Percentiles rank a stretch among this genome's conserved stretches.
These are phyloP conservation scores for Griposia aprilina DNA, from an alignment of 2,888 invertebrate species.

Conservation along the genomic window DNA sequence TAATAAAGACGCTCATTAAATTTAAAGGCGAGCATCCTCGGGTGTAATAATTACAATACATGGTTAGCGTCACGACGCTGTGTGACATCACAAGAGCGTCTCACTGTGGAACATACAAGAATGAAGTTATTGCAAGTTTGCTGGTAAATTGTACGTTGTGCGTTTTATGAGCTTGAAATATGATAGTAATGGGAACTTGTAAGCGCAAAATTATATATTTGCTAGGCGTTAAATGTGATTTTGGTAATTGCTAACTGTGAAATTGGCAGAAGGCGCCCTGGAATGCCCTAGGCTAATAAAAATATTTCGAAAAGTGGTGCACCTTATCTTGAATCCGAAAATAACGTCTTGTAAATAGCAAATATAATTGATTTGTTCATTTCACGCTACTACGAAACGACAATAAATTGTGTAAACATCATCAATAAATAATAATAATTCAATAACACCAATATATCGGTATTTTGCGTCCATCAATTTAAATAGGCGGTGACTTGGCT, in stretches of 20 bases:
- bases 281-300: not conserved
- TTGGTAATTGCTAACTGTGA: conserved; percentile 11
- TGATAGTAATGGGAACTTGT: conserved; percentile 35
- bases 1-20: conserved; percentile 62
- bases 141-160: conserved; percentile 43
- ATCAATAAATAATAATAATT: conserved; percentile 70
- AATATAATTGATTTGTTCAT: conserved; percentile 28
- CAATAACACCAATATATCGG: conserved; percentile 82
- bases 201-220: conserved; percentile 32
- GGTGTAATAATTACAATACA: conserved; percentile 63
- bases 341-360: not conserved
- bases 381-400: conserved; percentile 3
- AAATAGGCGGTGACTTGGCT: conserved; percentile 79
- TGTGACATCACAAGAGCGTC: conserved; percentile 38
- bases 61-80: conserved; percentile 36
- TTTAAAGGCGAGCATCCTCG: conserved; percentile 50
- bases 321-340: not conserved
- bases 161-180: conserved; percentile 44
- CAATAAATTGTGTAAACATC: conserved; percentile 39
- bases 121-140: conserved; percentile 50
- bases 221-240: not conserved
- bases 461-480: conserved; percentile 79
- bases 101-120: conserved; percentile 21
- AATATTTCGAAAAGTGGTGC: not conserved
- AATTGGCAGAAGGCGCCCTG: not conserved